Conservation (phyloP, 2,797 vertebrate genomes). For the Tenualosa ilisha region DNA sequence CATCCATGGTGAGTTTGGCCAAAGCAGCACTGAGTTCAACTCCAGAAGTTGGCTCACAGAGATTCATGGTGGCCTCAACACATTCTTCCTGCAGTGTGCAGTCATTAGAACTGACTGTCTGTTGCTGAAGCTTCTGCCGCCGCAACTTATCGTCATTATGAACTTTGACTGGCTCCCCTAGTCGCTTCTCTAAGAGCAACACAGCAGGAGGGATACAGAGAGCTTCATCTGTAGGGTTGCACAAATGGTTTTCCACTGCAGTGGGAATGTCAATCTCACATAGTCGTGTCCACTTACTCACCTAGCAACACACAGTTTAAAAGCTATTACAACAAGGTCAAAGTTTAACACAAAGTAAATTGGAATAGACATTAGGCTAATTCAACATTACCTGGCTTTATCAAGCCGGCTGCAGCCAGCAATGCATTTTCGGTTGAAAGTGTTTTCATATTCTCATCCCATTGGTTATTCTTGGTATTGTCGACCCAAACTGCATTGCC, state of each 20-base stretch:
- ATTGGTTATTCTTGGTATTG: too few species aligned
- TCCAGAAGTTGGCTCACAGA: slow-evolving; percentile 31
- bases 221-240: slow-evolving; percentile 56
- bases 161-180: slow-evolving; percentile 90
- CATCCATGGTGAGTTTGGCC: slow-evolving; percentile 78
- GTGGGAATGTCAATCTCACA: slow-evolving; percentile 92
- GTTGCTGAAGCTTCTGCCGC: slow-evolving; percentile 87
- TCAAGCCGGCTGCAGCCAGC: too few species aligned
- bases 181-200: slow-evolving; percentile 82
- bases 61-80: not conserved
- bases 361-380: too few species aligned
- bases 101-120: slow-evolving; percentile 57
- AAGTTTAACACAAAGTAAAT: not conserved
- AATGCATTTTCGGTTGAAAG: too few species aligned
- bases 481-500: too few species aligned
- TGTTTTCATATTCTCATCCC: too few species aligned
- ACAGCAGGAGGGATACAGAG: slow-evolving; percentile 77
- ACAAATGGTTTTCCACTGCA: slow-evolving; percentile 84
- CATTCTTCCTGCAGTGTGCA: not conserved
- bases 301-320: slow-evolving; percentile 66
- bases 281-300: slow-evolving; percentile 95
- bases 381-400: too few species aligned
- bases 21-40: slow-evolving; percentile 85
- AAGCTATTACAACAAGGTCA: not conserved
- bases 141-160: slow-evolving; percentile 98